Percentiles rank a stretch among this genome's conserved stretches.
Conservation (phyloP, 2,113 vertebrate genomes). For the Poeciliopsis retropinna region DNA sequence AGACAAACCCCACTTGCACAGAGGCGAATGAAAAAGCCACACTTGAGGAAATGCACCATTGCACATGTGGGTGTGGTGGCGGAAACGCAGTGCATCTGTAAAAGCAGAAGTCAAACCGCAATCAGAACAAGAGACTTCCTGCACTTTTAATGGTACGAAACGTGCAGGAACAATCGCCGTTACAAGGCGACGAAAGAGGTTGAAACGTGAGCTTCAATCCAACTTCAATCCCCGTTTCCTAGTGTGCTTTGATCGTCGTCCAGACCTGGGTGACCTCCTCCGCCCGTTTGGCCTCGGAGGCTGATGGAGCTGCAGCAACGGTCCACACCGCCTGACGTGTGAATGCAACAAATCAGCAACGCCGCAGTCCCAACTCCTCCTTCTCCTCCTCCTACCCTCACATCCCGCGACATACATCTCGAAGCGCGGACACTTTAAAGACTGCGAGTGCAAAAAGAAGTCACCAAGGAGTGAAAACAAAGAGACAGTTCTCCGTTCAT, state of each 20-base stretch:
- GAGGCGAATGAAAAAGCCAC: background rate
- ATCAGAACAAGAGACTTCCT: background rate
- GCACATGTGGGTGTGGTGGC: background rate
- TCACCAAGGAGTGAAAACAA: conserved; percentile 54
- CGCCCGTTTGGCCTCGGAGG: conserved; percentile 37
- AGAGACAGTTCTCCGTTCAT: conserved; percentile 42
- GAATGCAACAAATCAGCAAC: conserved; percentile 45
- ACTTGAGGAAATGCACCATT: background rate
- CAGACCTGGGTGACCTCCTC: conserved; percentile 23
- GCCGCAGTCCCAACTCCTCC: conserved; percentile 46
- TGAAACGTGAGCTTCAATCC: background rate
- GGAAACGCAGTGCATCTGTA: background rate
- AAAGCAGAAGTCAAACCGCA: background rate
- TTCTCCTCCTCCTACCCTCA: conserved; percentile 45
- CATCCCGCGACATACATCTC: conserved; percentile 48
- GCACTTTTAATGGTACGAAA: background rate
- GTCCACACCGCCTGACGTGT: conserved; percentile 30
- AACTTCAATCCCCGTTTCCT: conserved; percentile 5
- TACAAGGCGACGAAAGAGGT: background rate
- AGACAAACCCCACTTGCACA: background rate
- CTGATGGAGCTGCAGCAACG: conserved; percentile 49
- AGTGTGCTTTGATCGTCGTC: conserved; percentile 28
- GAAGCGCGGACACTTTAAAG: conserved; percentile 44
- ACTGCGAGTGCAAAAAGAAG: conserved; percentile 36
- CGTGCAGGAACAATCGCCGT: background rate